Conservation (phyloP, 2,797 vertebrate genomes). For the Pseudochirops corinnae region DNA sequence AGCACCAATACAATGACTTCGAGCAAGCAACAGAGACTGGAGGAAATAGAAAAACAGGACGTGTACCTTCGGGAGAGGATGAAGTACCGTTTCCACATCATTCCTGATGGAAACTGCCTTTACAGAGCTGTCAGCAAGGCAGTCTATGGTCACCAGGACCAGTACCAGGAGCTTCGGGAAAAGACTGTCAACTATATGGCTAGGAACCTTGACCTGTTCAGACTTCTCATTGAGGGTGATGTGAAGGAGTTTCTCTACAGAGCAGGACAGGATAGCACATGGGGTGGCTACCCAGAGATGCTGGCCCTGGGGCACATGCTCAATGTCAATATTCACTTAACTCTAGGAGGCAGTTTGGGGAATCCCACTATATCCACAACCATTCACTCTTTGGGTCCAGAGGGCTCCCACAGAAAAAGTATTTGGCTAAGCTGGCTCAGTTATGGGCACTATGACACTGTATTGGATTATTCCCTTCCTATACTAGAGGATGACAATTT, state of each 20-base stretch:
- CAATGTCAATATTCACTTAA: background rate
- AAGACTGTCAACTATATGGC: background rate
- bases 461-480: background rate
- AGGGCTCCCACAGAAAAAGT: background rate
- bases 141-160: background rate
- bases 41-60: background rate
- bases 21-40: background rate
- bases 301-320: background rate
- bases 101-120: background rate
- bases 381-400: background rate
- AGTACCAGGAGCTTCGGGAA: background rate
- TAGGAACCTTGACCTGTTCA: background rate
- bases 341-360: background rate
- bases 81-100: background rate
- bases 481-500: background rate
- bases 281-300: background rate
- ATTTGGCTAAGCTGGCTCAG: background rate
- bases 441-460: background rate
- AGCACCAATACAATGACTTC: background rate
- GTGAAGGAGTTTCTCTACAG: background rate
- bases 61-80: background rate
- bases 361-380: background rate
- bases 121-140: background rate
- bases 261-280: background rate
- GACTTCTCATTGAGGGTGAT: background rate